Conservation (phyloP, 2,888 invertebrate genomes). For the Chelonus formosanus region DNA sequence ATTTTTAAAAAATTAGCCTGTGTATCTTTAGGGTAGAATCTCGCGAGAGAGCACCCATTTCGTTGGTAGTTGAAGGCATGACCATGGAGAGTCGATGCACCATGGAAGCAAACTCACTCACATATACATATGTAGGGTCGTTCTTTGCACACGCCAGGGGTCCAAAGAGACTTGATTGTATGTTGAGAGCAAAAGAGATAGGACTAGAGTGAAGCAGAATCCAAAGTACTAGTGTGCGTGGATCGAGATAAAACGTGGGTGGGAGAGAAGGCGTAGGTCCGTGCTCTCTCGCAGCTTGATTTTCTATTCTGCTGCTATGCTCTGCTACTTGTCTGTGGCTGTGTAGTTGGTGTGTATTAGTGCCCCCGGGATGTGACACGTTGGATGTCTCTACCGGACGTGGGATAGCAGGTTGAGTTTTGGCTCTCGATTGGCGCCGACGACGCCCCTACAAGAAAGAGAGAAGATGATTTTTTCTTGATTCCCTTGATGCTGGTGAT, state of each 20-base stretch:
- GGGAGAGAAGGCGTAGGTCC: constrained; percentile 34
- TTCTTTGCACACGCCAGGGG: constrained; percentile 34
- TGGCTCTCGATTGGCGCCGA: constrained; percentile 13
- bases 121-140: constrained; percentile 12
- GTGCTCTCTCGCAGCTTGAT: constrained; percentile 22
- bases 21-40: no score
- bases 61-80: background rate
- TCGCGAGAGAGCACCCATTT: background rate
- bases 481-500: background rate
- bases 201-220: constrained; percentile 14
- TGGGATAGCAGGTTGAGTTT: constrained; percentile 39
- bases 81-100: constrained; percentile 15
- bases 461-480: background rate
- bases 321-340: constrained; percentile 15
- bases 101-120: background rate
- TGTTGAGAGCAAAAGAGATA: constrained; percentile 8
- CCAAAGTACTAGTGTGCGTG: constrained; percentile 9
- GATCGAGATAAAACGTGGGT: constrained; percentile 38
- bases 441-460: background rate
- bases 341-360: constrained; percentile 22
- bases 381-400: constrained; percentile 29
- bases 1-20: no score
- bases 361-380: constrained; percentile 33
- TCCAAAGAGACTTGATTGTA: constrained; percentile 28
- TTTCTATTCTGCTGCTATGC: constrained; percentile 13